These are phyloP conservation scores for Microcaecilia unicolor DNA, from an alignment of 2,797 vertebrate species.

Conservation along the genomic window DNA sequence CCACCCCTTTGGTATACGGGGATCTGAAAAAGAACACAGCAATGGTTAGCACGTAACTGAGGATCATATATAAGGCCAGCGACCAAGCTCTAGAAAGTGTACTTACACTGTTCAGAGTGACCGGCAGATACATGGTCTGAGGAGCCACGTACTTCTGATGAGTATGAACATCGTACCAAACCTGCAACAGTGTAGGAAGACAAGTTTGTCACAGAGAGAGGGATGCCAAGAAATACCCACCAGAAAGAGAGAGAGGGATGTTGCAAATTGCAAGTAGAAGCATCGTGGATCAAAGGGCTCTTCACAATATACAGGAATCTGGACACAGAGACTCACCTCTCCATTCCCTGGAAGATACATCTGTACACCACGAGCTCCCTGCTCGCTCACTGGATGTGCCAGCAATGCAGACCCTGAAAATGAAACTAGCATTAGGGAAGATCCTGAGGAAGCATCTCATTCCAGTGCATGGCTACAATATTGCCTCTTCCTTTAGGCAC, in stretches of 20 bases:
- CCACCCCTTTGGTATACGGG: conserved; percentile 83
- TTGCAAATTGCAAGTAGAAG: background rate
- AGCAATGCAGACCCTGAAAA: conserved; percentile 68
- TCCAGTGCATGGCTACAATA: too few relatives aligned
- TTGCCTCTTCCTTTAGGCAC: too few relatives aligned
- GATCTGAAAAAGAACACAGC: conserved; percentile 45
- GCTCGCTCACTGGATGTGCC: conserved; percentile 79
- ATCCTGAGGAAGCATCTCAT: too few relatives aligned
- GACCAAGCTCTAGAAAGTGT: background rate
- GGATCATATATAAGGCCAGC: too few relatives aligned
- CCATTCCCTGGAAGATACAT: conserved; percentile 78
- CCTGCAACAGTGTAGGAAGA: conserved; percentile 37
- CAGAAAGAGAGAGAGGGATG: background rate
- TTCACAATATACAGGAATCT: too few relatives aligned
- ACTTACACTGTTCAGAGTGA: conserved; percentile 78
- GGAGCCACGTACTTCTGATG: conserved; percentile 74
- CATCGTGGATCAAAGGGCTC: too few relatives aligned
- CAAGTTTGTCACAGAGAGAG: background rate
- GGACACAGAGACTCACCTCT: conserved; percentile 51
- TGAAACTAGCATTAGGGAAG: too few relatives aligned
- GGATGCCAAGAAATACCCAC: background rate
- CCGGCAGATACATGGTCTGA: conserved; percentile 76
- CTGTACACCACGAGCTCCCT: conserved; percentile 70
- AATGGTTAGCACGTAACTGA: background rate
- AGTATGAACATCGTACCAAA: conserved; percentile 77